A percentile compares a stretch with the other conserved stretches of the same genome.
Evolutionary conservation across 2,113 vertebrate genomes (phyloP).

Genomic region (Alligator sinensis): DNA sequence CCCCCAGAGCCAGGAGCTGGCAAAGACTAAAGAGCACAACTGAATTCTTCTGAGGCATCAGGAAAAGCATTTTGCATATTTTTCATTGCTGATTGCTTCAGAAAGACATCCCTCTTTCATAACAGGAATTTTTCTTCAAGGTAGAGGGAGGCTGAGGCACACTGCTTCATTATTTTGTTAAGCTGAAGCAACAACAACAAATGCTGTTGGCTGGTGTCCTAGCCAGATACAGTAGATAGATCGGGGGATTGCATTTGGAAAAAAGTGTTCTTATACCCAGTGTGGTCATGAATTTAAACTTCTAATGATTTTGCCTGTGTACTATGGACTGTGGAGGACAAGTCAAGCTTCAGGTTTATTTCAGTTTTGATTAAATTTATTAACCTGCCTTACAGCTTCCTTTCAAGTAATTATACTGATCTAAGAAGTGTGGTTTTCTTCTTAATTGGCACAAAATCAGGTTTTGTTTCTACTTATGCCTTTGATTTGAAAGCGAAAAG

Average conservation of each 20-base stretch:
- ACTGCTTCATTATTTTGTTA: constrained; percentile 70
- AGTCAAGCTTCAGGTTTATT: constrained; percentile 71
- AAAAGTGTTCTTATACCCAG: constrained; percentile 25
- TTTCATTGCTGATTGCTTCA: constrained; percentile 80
- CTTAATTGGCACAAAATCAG: neutral
- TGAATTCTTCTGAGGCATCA: constrained; percentile 84
- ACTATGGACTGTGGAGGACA: constrained; percentile 71
- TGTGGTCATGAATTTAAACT: constrained; percentile 52
- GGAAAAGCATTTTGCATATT: constrained; percentile 85
- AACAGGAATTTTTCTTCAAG: constrained; percentile 82
- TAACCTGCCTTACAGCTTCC: neutral
- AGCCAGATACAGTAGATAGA: constrained; percentile 51
- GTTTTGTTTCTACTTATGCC: constrained; percentile 4
- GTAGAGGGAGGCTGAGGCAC: constrained; percentile 72
- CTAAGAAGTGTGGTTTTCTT: neutral
- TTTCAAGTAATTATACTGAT: neutral
- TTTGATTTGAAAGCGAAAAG: neutral
- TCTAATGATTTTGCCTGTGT: constrained; percentile 23
- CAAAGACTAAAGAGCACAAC: constrained; percentile 77
- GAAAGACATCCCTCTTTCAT: constrained; percentile 84
- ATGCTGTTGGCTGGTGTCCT: constrained; percentile 50
- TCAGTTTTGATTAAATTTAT: constrained; percentile 45
- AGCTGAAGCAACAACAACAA: constrained; percentile 68
- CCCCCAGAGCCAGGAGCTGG: constrained; percentile 82
- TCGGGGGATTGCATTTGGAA: neutral